phyloP scores from a whole-genome alignment of 2,888 invertebrate genomes.

The Heteromyza rotundicornis region DNA sequence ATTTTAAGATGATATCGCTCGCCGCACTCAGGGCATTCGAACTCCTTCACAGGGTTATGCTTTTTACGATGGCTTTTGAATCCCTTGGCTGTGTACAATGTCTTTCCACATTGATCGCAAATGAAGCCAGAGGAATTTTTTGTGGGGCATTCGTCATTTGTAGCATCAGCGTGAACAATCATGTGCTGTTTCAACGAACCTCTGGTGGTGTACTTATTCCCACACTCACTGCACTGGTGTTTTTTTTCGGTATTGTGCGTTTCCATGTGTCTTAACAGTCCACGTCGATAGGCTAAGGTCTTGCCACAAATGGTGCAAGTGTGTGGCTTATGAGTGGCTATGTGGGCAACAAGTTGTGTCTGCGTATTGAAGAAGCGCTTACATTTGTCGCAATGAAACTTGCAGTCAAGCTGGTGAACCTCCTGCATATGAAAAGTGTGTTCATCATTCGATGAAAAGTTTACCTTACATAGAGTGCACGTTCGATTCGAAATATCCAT shows the following conservation, averaged over 20 bases:
- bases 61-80: constrained; percentile 46
- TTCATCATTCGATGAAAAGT: background rate
- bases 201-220: constrained; percentile 4
- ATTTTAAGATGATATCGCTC: constrained; percentile 44
- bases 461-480: background rate
- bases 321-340: background rate
- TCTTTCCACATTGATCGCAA: constrained; percentile 50
- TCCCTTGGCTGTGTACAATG: constrained; percentile 44
- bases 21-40: constrained; percentile 47
- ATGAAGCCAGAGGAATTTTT: constrained; percentile 46
- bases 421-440: background rate
- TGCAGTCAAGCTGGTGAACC: background rate
- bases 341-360: background rate
- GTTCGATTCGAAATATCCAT: background rate
- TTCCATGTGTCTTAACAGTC: constrained; percentile 9
- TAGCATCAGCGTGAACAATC: constrained; percentile 10
- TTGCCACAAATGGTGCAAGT: constrained; percentile 5
- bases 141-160: constrained; percentile 13
- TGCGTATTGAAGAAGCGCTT: constrained; percentile 1
- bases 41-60: constrained; percentile 44
- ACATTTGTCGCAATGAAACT: constrained; percentile 12
- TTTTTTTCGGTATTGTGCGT: constrained; percentile 1
- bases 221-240: constrained; percentile 13
- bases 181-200: constrained; percentile 13
- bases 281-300: background rate